Evolutionary conservation across 2,113 vertebrate genomes (phyloP), one percentile per base, ranked within the genome.

Genomic region (Ictalurus furcatus): DNA sequence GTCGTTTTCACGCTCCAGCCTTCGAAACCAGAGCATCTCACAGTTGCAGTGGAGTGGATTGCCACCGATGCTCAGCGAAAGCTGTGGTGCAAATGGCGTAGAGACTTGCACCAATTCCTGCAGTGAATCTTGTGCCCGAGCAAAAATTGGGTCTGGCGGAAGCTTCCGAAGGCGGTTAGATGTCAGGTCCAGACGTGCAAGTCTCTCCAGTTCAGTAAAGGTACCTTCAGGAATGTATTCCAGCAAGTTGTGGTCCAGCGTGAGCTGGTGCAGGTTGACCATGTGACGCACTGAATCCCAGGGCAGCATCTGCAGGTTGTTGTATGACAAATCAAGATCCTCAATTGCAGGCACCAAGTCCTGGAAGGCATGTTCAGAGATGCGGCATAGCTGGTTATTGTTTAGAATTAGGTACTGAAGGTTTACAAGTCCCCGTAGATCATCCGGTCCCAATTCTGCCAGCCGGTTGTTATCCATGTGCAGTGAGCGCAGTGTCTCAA

Each of bases 31-130:
- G 65, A 99, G 94, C 5, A 99, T 93, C 92, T 99, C 98, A 0
- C 98, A 99, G 87, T 99, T 99, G 93, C 98, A 99, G 85, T 98
- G 98, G 84, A 99, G 92, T 0, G 98, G 98, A 88, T 99, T 99
- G 0, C 98, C 98, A 2, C 97, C 98, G 2, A 99, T 94, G 79
- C 97, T 99, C 1, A 99, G 96, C 71, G 97, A 97, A 67, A 99
- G 91, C 78, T 97, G 96, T 0, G 97, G 96, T 0, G 96, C 95
- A 65, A 97, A 97, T 0, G 97, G 97, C 0, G 97, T 98, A 48
- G 96, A 96, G 0, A 94, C 88, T 1, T 92, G 89, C 85, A 93
- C 44, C 0, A 95, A 95, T 82, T 95, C 88, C 1, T 91, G 89
- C 86, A 93, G n/a, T 0, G 95, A 96, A 84, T 95, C 94, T 95